Evolutionary conservation across 2,113 vertebrate species (phyloP), one percentile per base, ranked within the genome.

Genomic region (Erinaceus europaeus): DNA sequence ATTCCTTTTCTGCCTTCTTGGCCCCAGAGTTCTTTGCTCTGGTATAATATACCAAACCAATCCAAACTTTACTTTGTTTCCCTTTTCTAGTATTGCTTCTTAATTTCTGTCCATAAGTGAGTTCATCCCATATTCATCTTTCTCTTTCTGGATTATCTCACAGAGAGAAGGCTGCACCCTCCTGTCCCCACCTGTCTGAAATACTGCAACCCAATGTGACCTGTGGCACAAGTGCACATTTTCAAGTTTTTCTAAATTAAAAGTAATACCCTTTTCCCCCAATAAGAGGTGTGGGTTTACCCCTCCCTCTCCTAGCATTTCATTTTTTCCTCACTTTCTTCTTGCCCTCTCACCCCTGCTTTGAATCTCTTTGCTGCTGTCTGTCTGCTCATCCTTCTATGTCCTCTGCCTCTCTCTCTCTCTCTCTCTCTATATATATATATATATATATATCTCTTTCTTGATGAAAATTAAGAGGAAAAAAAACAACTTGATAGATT

Each of bases 341-440:
- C 59, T 61, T 13, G n/a, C 15, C 59, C n/a, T n/a, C 15, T 61
- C 59, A 15, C 59, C 14, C 59, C 59, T 61, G 27, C 86, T 40
- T 73, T 21, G 34, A 72, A 32, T 82, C 85, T 23, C 69, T 69
- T 61, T 32, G 73, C 59, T 78, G 27, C 83, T 91, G 93, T 95
- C 87, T 86, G 55, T 57, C 29, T 23, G 25, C 12, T 57, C 55
- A 57, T 57, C 25, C 25, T 57, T 27, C 55, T 27, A 4, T 57
- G 55, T 85, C 52, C 88, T 92, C 92, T 92, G 81, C 91, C 86
- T 86, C 44, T 92, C 84, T 89, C 61, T 96, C 96, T 94, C 84
- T 92, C 94, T 94, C 86, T 73, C 94, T 92, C 94, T 90, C 91
- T 88, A 46, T 91, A 46, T 88, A n/a, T n/a, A n/a, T 94, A 95